Conservation (phyloP, 2,888 invertebrate species). For the Oscheius onirici region DNA sequence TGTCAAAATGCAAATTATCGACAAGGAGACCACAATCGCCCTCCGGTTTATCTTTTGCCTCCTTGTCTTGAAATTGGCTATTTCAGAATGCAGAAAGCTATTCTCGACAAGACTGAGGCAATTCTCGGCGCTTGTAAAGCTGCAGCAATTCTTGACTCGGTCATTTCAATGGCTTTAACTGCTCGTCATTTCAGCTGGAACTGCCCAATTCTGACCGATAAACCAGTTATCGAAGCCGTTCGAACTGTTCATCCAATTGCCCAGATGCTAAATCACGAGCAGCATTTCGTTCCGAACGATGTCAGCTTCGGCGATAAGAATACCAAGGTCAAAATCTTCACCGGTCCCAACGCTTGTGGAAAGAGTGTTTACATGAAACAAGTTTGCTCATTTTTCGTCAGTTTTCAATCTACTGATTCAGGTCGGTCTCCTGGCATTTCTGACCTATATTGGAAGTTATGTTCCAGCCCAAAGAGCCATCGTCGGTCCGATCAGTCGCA, state of each 20-base stretch:
- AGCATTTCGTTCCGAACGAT: constrained; percentile 60
- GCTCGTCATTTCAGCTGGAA: constrained; percentile 76
- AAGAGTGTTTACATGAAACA: constrained; percentile 92
- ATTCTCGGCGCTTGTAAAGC: constrained; percentile 77
- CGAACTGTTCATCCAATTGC: constrained; percentile 41
- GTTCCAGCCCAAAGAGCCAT: constrained; percentile 84
- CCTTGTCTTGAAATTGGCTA: no score
- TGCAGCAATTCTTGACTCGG: constrained; percentile 79
- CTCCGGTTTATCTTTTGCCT: constrained; percentile 27
- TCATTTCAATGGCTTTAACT: constrained; percentile 38
- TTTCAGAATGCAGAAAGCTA: constrained; percentile 74
- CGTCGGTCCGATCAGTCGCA: constrained; percentile 81
- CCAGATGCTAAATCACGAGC: constrained; percentile 33
- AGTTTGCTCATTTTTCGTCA: no score
- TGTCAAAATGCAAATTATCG: constrained; percentile 81
- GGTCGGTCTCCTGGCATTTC: constrained; percentile 82
- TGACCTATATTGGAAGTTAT: constrained; percentile 89
- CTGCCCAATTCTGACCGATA: constrained; percentile 77
- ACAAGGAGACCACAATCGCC: constrained; percentile 81
- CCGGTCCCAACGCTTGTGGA: constrained; percentile 90
- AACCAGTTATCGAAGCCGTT: constrained; percentile 61
- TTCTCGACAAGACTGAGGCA: constrained; percentile 71
- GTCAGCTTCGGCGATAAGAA: constrained; percentile 71
- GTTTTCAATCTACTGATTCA: no score
- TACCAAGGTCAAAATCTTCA: constrained; percentile 81